phyloP scores from a whole-genome alignment of 2,888 invertebrate genomes.

The Rambutsinella grinnellia region DNA sequence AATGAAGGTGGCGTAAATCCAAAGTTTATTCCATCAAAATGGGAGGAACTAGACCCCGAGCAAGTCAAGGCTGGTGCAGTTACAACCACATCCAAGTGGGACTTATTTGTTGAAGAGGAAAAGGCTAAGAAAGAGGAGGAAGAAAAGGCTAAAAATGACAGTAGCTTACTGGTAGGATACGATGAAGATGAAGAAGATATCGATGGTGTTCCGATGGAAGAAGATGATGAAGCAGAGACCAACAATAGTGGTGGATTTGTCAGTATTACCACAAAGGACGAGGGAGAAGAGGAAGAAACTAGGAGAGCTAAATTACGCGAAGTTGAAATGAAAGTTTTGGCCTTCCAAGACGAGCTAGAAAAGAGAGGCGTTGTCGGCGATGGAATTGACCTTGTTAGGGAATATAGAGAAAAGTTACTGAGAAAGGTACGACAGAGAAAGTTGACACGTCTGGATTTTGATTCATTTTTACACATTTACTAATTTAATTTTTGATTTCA shows the following conservation, averaged over 20 bases:
- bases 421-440: no score
- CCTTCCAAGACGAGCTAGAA: slow-evolving; percentile 97
- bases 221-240: slow-evolving; percentile 49
- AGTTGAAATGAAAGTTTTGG: slow-evolving; percentile 94
- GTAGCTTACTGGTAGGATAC: slow-evolving; percentile 59
- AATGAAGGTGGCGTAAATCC: no score
- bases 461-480: no score
- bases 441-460: no score
- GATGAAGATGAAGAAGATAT: slow-evolving; percentile 70
- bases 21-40: slow-evolving; percentile 89
- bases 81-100: slow-evolving; percentile 88
- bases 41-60: slow-evolving; percentile 96
- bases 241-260: slow-evolving; percentile 20
- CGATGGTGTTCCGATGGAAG: slow-evolving; percentile 70
- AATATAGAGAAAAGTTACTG: slow-evolving; percentile 89
- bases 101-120: slow-evolving; percentile 75
- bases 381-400: slow-evolving; percentile 88
- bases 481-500: no score
- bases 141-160: neutral
- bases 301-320: slow-evolving; percentile 85
- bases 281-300: slow-evolving; percentile 71
- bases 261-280: slow-evolving; percentile 16
- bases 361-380: slow-evolving; percentile 80
- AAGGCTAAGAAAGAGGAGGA: slow-evolving; percentile 60
- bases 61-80: slow-evolving; percentile 85